Evolutionary conservation across 2,797 vertebrate species (phyloP), one percentile per base, ranked within the genome.

Genomic region (Mormyrus proboscirostris): DNA sequence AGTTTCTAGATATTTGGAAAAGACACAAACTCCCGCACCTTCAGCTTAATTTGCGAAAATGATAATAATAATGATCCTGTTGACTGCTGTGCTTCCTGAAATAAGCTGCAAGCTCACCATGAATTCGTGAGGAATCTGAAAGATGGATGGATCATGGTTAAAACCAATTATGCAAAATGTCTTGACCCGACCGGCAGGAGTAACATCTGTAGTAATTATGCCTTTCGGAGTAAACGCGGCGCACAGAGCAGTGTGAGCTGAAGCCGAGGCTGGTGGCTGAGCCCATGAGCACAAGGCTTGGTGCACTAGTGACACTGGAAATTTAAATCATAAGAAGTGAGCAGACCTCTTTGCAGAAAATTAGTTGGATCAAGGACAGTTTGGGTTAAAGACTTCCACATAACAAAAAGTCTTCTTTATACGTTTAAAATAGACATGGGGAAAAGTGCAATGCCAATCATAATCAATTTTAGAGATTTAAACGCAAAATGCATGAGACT

Each of bases 381-480:
- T 53, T 51, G 22, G 7, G 49, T 50, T 22, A 50, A 51, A 51
- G 83, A 47, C 8, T 47, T 85, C 47, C 44, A 9, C 44, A 12
- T 49, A 50, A 53, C 14, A 51, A 85, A 50, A 50, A n/a, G n/a
- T 29, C 10, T 53, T 85, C 12, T 50, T 25, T 5, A 50, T 19
- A 85, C 22, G 82, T 85, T 51, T 50, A 51, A 65, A 85, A 33
- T 33, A 76, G 69, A 76, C 10, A 41, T 5, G n/a, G n/a, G 14
- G 47, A 14, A 22, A 49, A 50, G 47, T 50, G 47, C 9, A 29
- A 51, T 29, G 44, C n/a, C 83, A 29, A 33, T 29, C 12, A 33
- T 84, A 84, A 22, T 84, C 22, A 50, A 25, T n/a, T 76, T 76
- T 38, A 76, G 12, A 85, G 82, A 85, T 85, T 85, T 50, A 85